Evolutionary conservation across 2,113 vertebrate species (phyloP).

Genomic region (Corythornis cristatus): DNA sequence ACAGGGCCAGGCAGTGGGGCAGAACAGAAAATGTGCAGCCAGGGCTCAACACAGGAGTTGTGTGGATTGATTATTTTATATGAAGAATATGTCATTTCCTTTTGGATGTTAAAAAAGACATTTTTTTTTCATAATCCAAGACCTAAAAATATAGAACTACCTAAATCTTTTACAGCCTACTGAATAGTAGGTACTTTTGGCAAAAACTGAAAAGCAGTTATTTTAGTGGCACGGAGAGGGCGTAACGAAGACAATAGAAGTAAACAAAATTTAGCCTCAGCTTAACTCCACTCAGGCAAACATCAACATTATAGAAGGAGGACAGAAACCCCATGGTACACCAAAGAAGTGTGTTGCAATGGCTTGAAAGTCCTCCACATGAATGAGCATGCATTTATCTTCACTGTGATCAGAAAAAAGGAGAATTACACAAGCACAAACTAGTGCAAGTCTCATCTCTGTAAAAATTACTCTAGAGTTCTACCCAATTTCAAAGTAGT

Average conservation of each 20-base stretch:
- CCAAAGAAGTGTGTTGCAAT: not conserved
- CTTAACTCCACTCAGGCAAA: not conserved
- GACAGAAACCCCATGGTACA: not conserved
- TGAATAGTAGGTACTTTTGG: not conserved
- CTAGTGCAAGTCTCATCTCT: not conserved
- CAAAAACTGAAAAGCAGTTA: not conserved
- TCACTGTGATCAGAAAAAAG: not conserved
- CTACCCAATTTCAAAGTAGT: not conserved
- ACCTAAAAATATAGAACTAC: not conserved
- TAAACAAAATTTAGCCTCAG: not conserved
- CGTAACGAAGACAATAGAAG: not conserved
- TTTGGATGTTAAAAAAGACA: not conserved
- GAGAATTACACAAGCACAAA: not conserved
- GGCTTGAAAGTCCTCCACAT: not conserved
- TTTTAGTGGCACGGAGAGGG: not conserved
- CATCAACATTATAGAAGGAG: not conserved
- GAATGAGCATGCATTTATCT: not conserved
- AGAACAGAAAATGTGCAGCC: rapidly evolving
- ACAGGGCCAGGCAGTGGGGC: rapidly evolving
- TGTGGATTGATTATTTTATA: not conserved
- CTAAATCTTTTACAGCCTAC: not conserved
- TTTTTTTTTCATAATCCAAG: not conserved
- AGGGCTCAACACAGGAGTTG: not conserved
- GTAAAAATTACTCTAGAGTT: not conserved
- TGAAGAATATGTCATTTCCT: not conserved